phyloP scores from a whole-genome alignment of 2,113 vertebrate species.

The Macroglossus sobrinus region DNA sequence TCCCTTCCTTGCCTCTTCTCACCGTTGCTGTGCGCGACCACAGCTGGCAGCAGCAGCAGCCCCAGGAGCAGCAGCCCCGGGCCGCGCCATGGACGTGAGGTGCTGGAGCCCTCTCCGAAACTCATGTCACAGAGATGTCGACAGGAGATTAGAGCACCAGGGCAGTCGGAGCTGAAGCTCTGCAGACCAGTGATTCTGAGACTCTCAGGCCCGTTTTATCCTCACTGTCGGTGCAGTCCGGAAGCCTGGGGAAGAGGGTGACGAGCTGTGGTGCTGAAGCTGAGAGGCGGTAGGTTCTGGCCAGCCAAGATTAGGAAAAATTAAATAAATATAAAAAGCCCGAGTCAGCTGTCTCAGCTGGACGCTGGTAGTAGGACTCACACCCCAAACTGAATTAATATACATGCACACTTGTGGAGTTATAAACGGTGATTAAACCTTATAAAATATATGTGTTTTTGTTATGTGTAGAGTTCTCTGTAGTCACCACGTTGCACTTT shows the following conservation, averaged over 20 bases:
- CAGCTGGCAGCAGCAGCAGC: background rate
- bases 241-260: background rate
- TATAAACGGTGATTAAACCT: background rate
- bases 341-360: background rate
- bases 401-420: background rate
- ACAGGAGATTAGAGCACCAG: rapidly evolving
- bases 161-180: background rate
- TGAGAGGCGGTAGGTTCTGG: background rate
- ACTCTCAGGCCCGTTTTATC: slow-evolving; percentile 2
- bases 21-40: background rate
- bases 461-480: background rate
- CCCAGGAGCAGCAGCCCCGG: background rate
- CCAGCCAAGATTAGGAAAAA: slow-evolving; percentile 37
- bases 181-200: background rate
- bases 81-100: rapidly evolving
- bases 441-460: background rate
- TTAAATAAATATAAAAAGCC: background rate
- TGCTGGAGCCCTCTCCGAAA: rapidly evolving
- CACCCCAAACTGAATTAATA: background rate
- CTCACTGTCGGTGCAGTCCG: background rate
- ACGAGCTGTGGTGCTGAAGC: background rate
- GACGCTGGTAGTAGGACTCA: background rate
- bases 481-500: no score
- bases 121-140: background rate
- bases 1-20: background rate